phyloP scores from a whole-genome alignment of 2,888 invertebrate species.

The Drosophila quinaria region DNA sequence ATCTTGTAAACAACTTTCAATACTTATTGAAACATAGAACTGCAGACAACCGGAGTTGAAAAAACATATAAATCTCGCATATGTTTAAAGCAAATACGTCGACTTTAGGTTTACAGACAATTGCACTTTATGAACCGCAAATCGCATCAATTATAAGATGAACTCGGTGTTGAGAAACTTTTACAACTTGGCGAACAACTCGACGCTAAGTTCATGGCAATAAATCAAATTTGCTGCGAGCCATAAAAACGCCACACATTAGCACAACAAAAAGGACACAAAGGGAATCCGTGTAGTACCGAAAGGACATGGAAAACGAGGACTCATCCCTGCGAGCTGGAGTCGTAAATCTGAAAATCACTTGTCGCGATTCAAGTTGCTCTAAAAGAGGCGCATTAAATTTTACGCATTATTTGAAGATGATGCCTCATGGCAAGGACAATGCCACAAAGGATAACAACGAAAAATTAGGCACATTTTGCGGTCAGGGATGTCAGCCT shows the following conservation, averaged over 20 bases:
- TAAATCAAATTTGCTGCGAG: conserved; percentile 77
- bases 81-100: conserved; percentile 46
- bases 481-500: conserved; percentile 60
- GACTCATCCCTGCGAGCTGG: conserved; percentile 30
- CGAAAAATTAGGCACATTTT: conserved; percentile 82
- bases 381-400: conserved; percentile 72
- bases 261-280: conserved; percentile 73
- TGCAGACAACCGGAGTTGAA: not conserved
- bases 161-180: conserved; percentile 60
- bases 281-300: conserved; percentile 8
- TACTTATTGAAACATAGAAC: not conserved
- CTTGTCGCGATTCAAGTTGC: conserved; percentile 78
- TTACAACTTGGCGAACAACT: conserved; percentile 61
- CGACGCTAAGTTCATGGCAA: conserved; percentile 69
- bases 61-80: conserved; percentile 58
- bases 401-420: conserved; percentile 81
- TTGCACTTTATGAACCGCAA: conserved; percentile 78
- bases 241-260: conserved; percentile 75
- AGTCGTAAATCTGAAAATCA: conserved; percentile 84
- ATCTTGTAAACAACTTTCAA: conserved; percentile 12
- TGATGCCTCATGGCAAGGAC: conserved; percentile 48
- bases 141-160: conserved; percentile 79
- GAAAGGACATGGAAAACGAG: not conserved
- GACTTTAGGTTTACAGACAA: conserved; percentile 64
- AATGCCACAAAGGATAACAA: conserved; percentile 70